Percentiles rank a stretch among this genome's conserved stretches.
Conservation (phyloP, 1,140 invertebrate species). For the Heliconius himera region DNA sequence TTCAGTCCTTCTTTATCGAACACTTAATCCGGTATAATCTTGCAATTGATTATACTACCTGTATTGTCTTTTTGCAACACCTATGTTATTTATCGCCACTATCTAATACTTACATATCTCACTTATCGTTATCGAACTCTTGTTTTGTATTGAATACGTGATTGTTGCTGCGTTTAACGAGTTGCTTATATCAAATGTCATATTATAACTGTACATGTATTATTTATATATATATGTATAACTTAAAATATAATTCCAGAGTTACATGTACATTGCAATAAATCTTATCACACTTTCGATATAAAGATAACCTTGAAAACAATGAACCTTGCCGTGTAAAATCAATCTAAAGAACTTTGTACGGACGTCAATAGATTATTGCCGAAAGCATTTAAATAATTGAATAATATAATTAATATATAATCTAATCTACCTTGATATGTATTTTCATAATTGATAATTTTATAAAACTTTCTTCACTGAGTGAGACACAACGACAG, state of each 20-base stretch:
- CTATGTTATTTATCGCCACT: constrained; percentile 46
- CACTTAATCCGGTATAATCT: constrained; percentile 20
- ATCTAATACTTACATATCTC: constrained; percentile 50
- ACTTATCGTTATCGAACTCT: constrained; percentile 45
- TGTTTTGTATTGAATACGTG: constrained; percentile 46
- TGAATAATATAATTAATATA: neutral
- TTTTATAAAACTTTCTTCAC: neutral
- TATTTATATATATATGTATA: neutral
- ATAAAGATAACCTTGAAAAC: constrained; percentile 27
- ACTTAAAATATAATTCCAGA: neutral
- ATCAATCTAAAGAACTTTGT: constrained; percentile 15
- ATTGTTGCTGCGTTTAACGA: constrained; percentile 47
- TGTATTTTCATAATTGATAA: neutral
- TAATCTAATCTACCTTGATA: neutral
- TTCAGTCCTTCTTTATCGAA: constrained; percentile 24
- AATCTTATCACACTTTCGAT: constrained; percentile 9
- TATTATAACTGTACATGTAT: neutral
- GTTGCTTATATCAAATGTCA: constrained; percentile 34
- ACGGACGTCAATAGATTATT: constrained; percentile 12
- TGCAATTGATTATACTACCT: constrained; percentile 25
- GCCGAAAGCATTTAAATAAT: neutral
- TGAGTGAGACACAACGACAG: too few species aligned
- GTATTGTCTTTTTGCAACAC: constrained; percentile 23
- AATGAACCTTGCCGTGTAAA: constrained; percentile 18
- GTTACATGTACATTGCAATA: neutral